Conservation (phyloP, 2,888 invertebrate genomes). For the Rhingia campestris region DNA sequence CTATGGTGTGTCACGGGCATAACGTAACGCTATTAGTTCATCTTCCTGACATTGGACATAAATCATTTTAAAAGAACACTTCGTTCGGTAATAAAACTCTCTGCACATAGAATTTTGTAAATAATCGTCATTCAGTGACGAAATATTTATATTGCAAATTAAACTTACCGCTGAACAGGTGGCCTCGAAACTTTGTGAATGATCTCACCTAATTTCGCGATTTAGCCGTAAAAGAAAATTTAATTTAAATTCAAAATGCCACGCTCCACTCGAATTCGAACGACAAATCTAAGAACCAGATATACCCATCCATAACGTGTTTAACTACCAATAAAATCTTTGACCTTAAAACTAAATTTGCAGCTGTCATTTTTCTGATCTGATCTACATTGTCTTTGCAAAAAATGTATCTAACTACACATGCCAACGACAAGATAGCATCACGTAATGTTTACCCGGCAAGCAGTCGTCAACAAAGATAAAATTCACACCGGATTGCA, state of each 20-base stretch:
- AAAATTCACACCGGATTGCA: constrained; percentile 61
- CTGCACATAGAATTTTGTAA: no score
- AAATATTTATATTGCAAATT: no score
- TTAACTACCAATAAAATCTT: constrained; percentile 33
- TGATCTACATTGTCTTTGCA: constrained; percentile 11
- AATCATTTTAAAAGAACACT: no score
- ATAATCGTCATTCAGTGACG: no score
- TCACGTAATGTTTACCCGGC: constrained; percentile 47
- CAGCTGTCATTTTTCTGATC: constrained; percentile 1
- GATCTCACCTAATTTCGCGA: not conserved
- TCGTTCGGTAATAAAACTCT: no score
- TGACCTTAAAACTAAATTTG: not conserved
- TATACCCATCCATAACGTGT: constrained; percentile 1
- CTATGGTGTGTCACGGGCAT: no score
- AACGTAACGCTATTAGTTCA: no score
- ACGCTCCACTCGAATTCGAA: constrained; percentile 12
- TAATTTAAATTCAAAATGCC: not conserved
- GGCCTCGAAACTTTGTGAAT: no score
- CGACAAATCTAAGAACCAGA: constrained; percentile 10
- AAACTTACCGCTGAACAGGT: no score
- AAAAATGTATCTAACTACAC: not conserved
- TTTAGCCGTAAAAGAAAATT: no score
- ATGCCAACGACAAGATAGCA: constrained; percentile 19
- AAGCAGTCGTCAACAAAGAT: constrained; percentile 31
- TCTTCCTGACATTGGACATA: no score